phyloP scores from a whole-genome alignment of 64 coral and sea anemone genomes.

The Porites lutea region DNA sequence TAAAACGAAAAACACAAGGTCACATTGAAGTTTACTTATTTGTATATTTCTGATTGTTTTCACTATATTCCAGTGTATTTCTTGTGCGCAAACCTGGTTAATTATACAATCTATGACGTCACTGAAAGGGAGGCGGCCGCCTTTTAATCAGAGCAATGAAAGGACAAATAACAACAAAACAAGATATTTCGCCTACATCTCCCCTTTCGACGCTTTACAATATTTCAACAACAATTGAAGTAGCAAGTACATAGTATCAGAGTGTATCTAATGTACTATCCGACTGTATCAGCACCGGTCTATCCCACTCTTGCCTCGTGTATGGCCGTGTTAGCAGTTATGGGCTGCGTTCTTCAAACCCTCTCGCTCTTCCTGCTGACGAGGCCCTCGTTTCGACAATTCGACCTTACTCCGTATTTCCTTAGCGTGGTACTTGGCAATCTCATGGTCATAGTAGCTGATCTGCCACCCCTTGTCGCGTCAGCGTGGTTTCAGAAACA shows the following conservation, averaged over 20 bases:
- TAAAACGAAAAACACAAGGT: too few species aligned
- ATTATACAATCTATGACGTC: background rate
- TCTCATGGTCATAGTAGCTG: background rate
- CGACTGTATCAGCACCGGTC: background rate
- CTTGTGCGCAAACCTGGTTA: background rate
- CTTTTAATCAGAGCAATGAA: background rate
- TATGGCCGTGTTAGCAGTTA: background rate
- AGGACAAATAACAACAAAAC: background rate
- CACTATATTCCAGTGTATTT: too few species aligned
- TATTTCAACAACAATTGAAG: background rate
- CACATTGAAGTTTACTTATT: too few species aligned
- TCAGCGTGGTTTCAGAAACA: background rate
- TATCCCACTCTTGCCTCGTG: background rate
- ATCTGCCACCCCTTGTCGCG: constrained; percentile 2
- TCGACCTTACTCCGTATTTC: constrained; percentile 12
- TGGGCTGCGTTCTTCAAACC: constrained; percentile 2
- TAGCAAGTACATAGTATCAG: too few species aligned
- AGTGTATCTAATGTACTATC: background rate
- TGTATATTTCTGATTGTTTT: too few species aligned
- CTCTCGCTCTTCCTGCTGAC: background rate
- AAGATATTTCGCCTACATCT: background rate
- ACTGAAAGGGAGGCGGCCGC: background rate
- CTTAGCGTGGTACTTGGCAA: background rate
- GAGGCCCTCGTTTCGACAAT: constrained; percentile 8
- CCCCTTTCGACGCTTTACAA: background rate